These are phyloP conservation scores for Columbina picui DNA, from an alignment of 2,113 vertebrate species.

Conservation along the genomic window DNA sequence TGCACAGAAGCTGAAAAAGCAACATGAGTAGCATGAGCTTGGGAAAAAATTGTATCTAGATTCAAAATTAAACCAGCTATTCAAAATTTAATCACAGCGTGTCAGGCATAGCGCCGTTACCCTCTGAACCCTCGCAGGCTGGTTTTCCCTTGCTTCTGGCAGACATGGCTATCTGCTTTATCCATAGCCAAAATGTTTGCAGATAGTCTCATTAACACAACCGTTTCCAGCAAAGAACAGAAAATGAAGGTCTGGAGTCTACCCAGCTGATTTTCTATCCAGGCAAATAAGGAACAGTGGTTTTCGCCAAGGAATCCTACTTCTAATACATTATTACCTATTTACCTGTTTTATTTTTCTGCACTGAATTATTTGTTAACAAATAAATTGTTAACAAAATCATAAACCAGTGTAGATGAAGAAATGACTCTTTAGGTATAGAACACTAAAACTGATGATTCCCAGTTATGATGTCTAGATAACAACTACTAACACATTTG, in stretches of 20 bases:
- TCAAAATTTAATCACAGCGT: background rate
- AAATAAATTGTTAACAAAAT: background rate
- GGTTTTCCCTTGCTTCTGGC: background rate
- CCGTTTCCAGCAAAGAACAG: background rate
- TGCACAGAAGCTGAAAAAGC: background rate
- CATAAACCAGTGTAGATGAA: background rate
- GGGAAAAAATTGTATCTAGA: background rate
- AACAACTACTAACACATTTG: background rate
- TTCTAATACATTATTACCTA: background rate
- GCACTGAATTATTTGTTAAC: background rate
- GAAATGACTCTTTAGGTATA: background rate
- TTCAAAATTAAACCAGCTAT: constrained; percentile 11
- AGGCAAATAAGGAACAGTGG: background rate
- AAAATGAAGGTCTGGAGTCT: background rate
- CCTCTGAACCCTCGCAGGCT: background rate
- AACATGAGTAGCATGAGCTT: background rate
- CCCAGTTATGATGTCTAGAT: background rate
- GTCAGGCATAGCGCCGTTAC: background rate
- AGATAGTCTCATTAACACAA: background rate
- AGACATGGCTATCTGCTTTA: background rate
- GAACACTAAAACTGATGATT: background rate
- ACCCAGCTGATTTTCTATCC: background rate
- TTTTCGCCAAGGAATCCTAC: background rate
- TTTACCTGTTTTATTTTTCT: background rate
- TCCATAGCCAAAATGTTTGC: background rate